Evolutionary conservation across 2,797 vertebrate genomes (phyloP).

Genomic region (Botia kubotai): DNA sequence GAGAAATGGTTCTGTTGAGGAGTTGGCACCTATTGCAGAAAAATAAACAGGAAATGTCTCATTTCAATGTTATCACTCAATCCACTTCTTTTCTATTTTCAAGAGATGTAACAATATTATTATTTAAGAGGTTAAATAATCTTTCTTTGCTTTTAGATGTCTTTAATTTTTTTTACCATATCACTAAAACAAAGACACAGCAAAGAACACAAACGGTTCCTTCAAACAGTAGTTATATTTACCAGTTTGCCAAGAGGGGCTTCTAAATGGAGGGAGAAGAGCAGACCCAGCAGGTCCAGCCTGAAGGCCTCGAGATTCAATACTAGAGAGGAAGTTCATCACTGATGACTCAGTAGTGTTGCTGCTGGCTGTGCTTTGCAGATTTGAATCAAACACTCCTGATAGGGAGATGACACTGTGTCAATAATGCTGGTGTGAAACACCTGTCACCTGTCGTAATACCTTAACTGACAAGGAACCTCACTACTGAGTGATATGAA

Average conservation of each 20-base stretch:
- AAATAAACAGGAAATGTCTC: slow-evolving; percentile 10
- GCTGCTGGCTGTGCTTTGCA: slow-evolving; percentile 80
- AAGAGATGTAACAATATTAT: neutral
- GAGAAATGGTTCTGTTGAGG: slow-evolving; percentile 93
- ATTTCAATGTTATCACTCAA: neutral
- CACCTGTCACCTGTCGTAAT: neutral
- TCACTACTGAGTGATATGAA: too few relatives aligned
- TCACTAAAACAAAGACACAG: too few relatives aligned
- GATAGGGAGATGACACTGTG: slow-evolving; percentile 14
- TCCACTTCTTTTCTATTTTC: neutral
- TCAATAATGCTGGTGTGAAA: neutral
- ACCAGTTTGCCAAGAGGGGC: slow-evolving; percentile 94
- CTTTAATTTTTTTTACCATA: too few relatives aligned
- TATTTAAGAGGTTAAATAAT: too few relatives aligned
- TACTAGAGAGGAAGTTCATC: slow-evolving; percentile 95
- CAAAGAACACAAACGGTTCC: neutral
- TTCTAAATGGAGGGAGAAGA: slow-evolving; percentile 91
- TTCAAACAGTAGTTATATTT: slow-evolving; percentile 18
- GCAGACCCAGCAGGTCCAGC: slow-evolving; percentile 92
- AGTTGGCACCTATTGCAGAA: slow-evolving; percentile 85
- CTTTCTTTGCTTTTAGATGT: too few relatives aligned
- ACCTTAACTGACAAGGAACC: too few relatives aligned
- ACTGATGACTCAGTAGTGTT: slow-evolving; percentile 94
- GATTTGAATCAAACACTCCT: slow-evolving; percentile 87
- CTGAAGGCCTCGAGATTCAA: slow-evolving; percentile 91